Evolutionary conservation across 1,140 invertebrate species (phyloP), one percentile per base, ranked within the genome.

Genomic region (Hycleus cichorii): DNA sequence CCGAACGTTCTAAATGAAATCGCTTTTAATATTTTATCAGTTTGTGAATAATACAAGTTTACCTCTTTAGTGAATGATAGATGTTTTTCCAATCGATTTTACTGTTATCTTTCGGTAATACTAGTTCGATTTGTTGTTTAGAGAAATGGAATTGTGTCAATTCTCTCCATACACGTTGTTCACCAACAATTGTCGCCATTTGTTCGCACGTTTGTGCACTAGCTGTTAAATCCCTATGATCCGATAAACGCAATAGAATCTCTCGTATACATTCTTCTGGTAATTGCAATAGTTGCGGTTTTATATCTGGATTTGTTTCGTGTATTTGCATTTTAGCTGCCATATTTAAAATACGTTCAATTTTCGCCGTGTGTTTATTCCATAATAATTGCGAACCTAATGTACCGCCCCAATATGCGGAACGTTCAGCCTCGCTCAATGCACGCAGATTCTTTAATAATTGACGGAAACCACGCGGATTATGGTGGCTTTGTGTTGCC

Each of bases 201-300:
- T 86, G 79, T 42, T 85, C 85, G 79, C 86, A 79, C 77, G 82
- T 64, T 77, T 85, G 66, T 8, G 70, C 65, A 49, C 70, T 67
- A 4, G 72, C 64, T 63, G 91, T 83, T 65, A 98, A 81, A 74
- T 97, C 94, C 69, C 85, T 85, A 75, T 97, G 93, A 76, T 97
- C 93, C 52, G 89, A 85, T 65, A 98, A 83, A 69, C 92, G 83
- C 9, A 93, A 75, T 47, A 98, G 80, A 49, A 99, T 91, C 73
- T 95, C 89, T 42, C 94, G 83, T 40, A 97, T 83, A 69, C 94
- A 93, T 73, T 98, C 96, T 68, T 91, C 87, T 18, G 96, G 96
- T 47, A 99, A 78, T 72, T 97, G 90, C 43, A 90, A 81, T 67
- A 97, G 82, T 67, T 90, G 90, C 7, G 90, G 86, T 66, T 84